phyloP scores from a whole-genome alignment of 2,113 vertebrate genomes.

The Saccopteryx leptura region DNA sequence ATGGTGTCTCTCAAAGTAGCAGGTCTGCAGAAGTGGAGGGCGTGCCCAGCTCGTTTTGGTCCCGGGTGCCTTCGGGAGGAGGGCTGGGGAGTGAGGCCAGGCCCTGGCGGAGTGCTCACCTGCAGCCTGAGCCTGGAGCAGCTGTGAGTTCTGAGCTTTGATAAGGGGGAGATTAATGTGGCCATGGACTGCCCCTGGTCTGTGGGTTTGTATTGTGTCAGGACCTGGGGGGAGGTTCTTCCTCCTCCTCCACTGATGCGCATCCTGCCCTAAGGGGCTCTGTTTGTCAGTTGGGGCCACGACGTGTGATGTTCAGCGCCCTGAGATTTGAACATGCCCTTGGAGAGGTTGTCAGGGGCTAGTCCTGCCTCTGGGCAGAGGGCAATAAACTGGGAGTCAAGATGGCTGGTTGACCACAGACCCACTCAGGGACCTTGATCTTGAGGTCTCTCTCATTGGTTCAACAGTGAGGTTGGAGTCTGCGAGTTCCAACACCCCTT shows the following conservation, averaged over 20 bases:
- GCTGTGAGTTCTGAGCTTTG: not conserved
- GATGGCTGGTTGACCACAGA: not conserved
- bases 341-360: not conserved
- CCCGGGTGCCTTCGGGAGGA: not conserved
- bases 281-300: accelerated
- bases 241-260: accelerated
- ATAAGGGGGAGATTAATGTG: accelerated
- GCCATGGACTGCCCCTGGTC: accelerated
- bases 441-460: not conserved
- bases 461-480: not conserved
- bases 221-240: not conserved
- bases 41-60: accelerated
- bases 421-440: not conserved
- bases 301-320: accelerated
- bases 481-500: not conserved
- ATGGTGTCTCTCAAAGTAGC: not conserved
- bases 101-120: not conserved
- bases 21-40: not conserved
- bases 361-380: not conserved
- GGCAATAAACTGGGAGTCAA: not conserved
- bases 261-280: not conserved
- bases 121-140: not conserved
- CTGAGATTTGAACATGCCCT: not conserved
- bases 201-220: not conserved
- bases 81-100: not conserved